These are phyloP conservation scores for Invenusta paracnida DNA, from an alignment of 2,888 invertebrate species.

Conservation along the genomic window DNA sequence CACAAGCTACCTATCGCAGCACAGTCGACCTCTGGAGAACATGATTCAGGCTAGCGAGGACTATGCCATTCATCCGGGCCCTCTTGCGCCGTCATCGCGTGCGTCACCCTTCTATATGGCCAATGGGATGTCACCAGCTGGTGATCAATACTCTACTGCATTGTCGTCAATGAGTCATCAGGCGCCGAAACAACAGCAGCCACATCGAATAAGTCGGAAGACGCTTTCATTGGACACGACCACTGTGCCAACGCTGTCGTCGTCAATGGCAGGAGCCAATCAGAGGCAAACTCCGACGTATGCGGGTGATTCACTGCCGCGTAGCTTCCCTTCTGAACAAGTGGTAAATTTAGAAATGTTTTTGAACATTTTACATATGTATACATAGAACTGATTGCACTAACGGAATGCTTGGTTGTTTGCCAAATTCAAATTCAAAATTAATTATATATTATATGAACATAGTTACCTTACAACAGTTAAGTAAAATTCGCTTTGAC, in stretches of 20 bases:
- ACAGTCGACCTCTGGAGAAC: neutral
- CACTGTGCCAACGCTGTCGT: no score
- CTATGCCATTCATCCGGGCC: neutral
- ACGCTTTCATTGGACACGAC: slow-evolving; percentile 1
- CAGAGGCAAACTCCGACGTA: neutral
- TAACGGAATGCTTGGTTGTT: no score
- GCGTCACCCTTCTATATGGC: neutral
- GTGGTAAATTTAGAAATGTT: neutral
- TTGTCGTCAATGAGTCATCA: neutral
- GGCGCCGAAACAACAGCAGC: neutral
- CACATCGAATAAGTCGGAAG: neutral
- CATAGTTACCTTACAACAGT: no score
- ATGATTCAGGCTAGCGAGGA: neutral
- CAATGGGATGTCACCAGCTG: neutral
- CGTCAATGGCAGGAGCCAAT: no score
- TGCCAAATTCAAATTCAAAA: no score
- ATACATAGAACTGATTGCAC: no score
- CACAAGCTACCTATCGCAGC: neutral
- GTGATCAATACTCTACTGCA: neutral
- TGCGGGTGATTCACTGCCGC: neutral
- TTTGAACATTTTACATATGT: no score
- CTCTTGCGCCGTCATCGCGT: neutral
- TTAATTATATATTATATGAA: no score
- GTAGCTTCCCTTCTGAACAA: neutral
- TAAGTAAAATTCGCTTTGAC: no score